Evolutionary conservation across 2,113 vertebrate genomes (phyloP).

Genomic region (Notiomystis cincta): DNA sequence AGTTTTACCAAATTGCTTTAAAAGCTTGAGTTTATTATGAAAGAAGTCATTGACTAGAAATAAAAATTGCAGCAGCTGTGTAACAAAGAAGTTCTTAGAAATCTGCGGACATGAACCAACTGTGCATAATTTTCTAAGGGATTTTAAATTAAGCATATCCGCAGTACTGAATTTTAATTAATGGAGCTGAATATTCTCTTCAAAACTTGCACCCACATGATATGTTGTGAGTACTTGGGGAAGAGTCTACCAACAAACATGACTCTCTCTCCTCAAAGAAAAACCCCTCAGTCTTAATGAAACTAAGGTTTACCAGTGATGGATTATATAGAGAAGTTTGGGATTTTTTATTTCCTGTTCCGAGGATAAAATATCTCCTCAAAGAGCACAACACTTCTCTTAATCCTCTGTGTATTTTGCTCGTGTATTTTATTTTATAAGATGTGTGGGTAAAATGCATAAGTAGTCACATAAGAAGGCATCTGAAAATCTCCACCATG

Average conservation of each 20-base stretch:
- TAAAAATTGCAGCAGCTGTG: constrained; percentile 35
- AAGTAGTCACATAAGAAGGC: not conserved
- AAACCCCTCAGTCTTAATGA: not conserved
- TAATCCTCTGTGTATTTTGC: not conserved
- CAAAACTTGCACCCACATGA: not conserved
- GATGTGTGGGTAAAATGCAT: fast-evolving
- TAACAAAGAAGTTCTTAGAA: constrained; percentile 56
- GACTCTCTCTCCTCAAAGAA: not conserved
- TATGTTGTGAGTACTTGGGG: not conserved
- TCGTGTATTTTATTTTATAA: not conserved
- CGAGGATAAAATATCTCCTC: not conserved
- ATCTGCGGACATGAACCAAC: constrained; percentile 24
- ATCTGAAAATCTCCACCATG: not conserved
- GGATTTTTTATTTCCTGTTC: not conserved
- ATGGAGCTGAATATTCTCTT: not conserved
- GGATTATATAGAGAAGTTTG: not conserved
- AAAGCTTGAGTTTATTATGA: constrained; percentile 49
- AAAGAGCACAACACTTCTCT: not conserved
- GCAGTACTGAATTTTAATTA: constrained; percentile 57
- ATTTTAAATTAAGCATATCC: constrained; percentile 32
- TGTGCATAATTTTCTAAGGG: constrained; percentile 31
- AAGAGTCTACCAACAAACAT: not conserved
- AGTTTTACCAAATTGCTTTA: constrained; percentile 23
- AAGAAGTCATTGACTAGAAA: constrained; percentile 12
- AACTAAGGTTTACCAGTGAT: not conserved